These are phyloP conservation scores for Astropecten irregularis DNA, from an alignment of 53 echinoderm and acorn worm genomes.

Conservation along the genomic window DNA sequence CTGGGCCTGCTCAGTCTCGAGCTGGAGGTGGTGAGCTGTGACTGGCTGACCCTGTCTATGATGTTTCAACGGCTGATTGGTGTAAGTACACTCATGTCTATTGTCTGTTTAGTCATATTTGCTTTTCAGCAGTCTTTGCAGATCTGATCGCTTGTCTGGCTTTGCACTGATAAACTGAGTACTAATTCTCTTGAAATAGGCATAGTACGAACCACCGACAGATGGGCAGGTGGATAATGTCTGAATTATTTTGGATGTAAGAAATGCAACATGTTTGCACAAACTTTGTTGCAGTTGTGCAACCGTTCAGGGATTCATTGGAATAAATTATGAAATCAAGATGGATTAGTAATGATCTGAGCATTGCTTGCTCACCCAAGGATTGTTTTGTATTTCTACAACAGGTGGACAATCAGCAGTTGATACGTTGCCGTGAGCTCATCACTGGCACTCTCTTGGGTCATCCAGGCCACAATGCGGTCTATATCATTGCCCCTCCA, in stretches of 20 bases:
- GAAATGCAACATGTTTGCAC: neutral
- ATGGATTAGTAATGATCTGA: no score
- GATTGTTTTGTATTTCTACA: no score
- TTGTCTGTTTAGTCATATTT: no score
- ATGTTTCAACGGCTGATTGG: slow-evolving; percentile 85
- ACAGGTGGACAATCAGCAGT: slow-evolving; percentile 89
- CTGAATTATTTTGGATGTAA: neutral
- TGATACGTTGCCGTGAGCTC: slow-evolving; percentile 94
- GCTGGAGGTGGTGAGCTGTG: slow-evolving; percentile 81
- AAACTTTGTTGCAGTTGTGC: neutral
- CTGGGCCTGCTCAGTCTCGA: slow-evolving; percentile 92
- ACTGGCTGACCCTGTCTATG: slow-evolving; percentile 86
- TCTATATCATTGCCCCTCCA: slow-evolving; percentile 61
- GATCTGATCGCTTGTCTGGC: no score
- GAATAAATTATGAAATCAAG: no score
- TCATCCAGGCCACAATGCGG: slow-evolving; percentile 71
- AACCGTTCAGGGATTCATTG: no score
- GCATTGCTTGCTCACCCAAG: no score
- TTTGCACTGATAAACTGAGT: no score
- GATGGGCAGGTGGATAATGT: no score
- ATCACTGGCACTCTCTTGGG: slow-evolving; percentile 78
- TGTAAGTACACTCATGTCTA: slow-evolving; percentile 70
- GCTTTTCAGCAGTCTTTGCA: no score
- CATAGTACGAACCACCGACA: no score
- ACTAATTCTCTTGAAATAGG: no score